Evolutionary conservation across 2,888 invertebrate genomes (phyloP).

Genomic region (Calliopum simillimum): DNA sequence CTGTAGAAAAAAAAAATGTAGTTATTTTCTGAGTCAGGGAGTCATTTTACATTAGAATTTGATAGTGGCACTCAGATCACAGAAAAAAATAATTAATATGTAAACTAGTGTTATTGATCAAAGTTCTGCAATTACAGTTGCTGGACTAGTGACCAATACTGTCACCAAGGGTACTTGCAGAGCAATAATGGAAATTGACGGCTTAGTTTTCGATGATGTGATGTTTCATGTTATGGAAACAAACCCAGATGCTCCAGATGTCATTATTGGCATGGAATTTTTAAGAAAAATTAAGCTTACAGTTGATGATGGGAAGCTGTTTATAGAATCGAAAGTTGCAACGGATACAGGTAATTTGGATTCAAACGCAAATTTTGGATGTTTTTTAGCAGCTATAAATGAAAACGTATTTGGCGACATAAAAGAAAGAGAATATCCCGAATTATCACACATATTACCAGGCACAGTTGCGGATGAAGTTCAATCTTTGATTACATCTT

Average conservation of each 20-base stretch:
- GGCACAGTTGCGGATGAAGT: background rate
- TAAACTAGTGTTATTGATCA: too few relatives aligned
- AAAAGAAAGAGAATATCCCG: background rate
- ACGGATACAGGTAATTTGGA: background rate
- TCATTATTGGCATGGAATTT: too few relatives aligned
- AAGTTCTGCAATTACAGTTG: too few relatives aligned
- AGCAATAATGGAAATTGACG: too few relatives aligned
- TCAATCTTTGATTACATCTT: background rate
- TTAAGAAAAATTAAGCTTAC: background rate
- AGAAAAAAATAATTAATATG: too few relatives aligned
- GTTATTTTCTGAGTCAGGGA: too few relatives aligned
- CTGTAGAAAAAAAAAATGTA: too few relatives aligned
- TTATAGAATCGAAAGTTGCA: background rate
- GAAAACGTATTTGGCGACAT: background rate
- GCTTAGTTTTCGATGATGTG: background rate
- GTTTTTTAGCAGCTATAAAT: background rate
- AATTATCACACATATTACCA: background rate
- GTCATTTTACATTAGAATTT: too few relatives aligned
- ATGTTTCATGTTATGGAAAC: constrained; percentile 2
- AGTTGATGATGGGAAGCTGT: constrained; percentile 2
- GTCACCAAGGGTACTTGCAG: too few relatives aligned
- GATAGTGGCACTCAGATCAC: too few relatives aligned
- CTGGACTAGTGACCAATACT: too few relatives aligned
- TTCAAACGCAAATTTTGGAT: background rate
- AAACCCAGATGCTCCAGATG: constrained; percentile 14